Evolutionary conservation across 92 coral and sea anemone species (phyloP), one percentile per base, ranked within the genome.

Genomic region (Hydrozoanthus gracilis): DNA sequence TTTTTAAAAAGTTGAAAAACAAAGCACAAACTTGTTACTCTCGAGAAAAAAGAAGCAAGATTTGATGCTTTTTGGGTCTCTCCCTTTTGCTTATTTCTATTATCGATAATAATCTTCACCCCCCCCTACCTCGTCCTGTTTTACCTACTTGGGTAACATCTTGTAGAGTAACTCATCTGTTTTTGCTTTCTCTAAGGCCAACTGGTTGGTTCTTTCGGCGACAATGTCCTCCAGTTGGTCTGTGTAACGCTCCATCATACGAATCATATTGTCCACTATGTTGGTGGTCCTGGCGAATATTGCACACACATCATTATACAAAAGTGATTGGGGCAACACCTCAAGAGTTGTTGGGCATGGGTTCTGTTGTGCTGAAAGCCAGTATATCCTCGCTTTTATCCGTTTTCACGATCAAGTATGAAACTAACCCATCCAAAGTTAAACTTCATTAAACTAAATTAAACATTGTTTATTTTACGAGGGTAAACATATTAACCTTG

Each of bases 261-360:
- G 91, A 74, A 94, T 91, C 98, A 94, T 94, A 82, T 92, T 92
- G 70, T 94, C 98, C 52, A 94, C 98, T 61, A 94, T 94, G 87
- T 92, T 92, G 68, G 90, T 79, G 67, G 92, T 92, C 88, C 98
- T 58, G 64, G 15, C 12, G 4, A 11, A 3, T 58, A 11, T 58
- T 11, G 4, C 64, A 58, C 64, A 58, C 15, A 16, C 9, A 58
- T 58, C 0, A 16, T 58, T 58, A 58, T 8, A 11, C 5, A 5
- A 8, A 58, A 58, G 2, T 11, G 12, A 56, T 12, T 52, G 2
- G 60, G 39, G 39, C 39, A 27, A 52, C 60, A 7, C 9, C 60
- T 52, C 17, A 8, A 65, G 18, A 15, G 18, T 65, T 15, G 3
- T 65, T 27, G 39, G 39, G 39, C 39, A 27, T 27, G 39, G 1